Conservation (phyloP, 2,888 invertebrate species). For the Acleris laterana region DNA sequence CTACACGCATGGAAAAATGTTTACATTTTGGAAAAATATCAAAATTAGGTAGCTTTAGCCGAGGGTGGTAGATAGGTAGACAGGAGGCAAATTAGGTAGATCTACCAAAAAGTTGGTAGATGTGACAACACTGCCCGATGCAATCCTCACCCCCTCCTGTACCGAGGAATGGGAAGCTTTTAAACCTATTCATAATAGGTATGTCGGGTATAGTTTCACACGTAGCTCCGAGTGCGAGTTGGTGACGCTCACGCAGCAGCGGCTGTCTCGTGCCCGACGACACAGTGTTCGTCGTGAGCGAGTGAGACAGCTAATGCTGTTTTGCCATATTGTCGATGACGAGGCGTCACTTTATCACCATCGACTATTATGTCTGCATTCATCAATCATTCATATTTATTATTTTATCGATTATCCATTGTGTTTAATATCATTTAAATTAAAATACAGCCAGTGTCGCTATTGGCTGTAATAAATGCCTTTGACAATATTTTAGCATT, state of each 20-base stretch:
- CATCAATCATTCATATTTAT: slow-evolving; percentile 8
- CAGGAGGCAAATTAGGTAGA: no score
- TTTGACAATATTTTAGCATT: no score
- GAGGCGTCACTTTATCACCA: slow-evolving; percentile 26
- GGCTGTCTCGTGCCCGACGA: slow-evolving; percentile 14
- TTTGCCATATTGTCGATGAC: slow-evolving; percentile 70
- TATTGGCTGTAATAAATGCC: no score
- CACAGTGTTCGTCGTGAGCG: not conserved
- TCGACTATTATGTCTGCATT: slow-evolving; percentile 27
- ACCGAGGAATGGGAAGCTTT: no score
- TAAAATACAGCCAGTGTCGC: no score
- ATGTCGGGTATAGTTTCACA: not conserved
- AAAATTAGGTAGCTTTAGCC: no score
- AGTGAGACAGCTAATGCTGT: slow-evolving; percentile 28
- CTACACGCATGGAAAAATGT: no score
- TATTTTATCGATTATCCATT: not conserved
- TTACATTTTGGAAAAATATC: no score
- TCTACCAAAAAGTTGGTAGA: no score
- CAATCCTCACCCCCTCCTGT: no score
- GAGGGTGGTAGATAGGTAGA: no score
- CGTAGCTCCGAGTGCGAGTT: not conserved
- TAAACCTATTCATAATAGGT: not conserved
- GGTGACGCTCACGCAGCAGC: slow-evolving; percentile 7
- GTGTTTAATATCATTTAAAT: not conserved
- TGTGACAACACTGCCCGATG: no score